phyloP scores from a whole-genome alignment of 2,797 vertebrate genomes.

The Melanotaenia boesemani region DNA sequence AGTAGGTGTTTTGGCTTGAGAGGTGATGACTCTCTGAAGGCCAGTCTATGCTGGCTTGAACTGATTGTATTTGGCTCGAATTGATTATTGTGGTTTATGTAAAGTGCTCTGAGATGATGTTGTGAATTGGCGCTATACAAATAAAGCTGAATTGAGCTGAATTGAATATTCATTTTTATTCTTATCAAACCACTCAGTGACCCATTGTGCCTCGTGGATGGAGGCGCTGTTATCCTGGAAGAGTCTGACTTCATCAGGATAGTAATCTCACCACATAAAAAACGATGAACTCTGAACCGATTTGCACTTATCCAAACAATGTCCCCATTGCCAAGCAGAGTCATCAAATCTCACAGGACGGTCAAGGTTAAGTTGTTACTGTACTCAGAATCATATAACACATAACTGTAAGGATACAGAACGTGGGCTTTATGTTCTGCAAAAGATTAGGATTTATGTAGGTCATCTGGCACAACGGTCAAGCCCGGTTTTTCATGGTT shows the following conservation, averaged over 20 bases:
- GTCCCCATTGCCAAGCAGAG: not conserved
- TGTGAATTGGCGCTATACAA: too few species aligned
- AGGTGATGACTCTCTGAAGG: not conserved
- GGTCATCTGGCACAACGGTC: slow-evolving; percentile 9
- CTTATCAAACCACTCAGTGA: not conserved
- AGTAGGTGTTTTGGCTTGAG: too few species aligned
- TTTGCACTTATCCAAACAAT: not conserved
- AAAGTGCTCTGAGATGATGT: too few species aligned
- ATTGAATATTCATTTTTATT: not conserved
- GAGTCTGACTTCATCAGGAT: not conserved
- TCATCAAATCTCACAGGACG: not conserved
- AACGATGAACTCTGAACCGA: not conserved
- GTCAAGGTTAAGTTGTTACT: not conserved
- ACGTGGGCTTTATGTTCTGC: not conserved
- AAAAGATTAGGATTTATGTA: slow-evolving; percentile 7
- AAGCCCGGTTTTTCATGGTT: not conserved
- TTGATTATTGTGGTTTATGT: too few species aligned
- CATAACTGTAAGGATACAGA: not conserved
- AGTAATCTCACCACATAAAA: not conserved
- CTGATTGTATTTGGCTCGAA: too few species aligned
- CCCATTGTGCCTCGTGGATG: not conserved
- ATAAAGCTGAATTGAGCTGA: too few species aligned
- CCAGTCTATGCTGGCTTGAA: not conserved
- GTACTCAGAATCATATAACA: not conserved
- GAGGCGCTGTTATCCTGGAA: not conserved